A percentile compares a stretch with the other conserved stretches of the same genome.
Conservation (phyloP, 2,113 vertebrate genomes). For the Sebastes schlegelii region DNA sequence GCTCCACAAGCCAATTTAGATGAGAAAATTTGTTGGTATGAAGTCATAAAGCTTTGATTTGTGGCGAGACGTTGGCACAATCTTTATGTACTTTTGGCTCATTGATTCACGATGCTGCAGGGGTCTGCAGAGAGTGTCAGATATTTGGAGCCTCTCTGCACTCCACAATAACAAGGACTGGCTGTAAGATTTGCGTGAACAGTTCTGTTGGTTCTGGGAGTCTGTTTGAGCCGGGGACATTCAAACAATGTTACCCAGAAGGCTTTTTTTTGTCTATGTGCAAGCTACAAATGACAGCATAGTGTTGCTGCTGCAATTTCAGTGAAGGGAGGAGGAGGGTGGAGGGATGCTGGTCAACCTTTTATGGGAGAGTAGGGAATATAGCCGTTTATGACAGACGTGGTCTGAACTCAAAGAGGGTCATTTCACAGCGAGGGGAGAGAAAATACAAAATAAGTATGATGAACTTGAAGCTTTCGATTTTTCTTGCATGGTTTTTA, state of each 20-base stretch:
- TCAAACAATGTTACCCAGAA: conserved; percentile 71
- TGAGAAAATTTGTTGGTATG: conserved; percentile 60
- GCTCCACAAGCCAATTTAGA: conserved; percentile 49
- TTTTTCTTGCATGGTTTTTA: conserved; percentile 35
- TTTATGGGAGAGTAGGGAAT: conserved; percentile 43
- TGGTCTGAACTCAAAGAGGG: conserved; percentile 47
- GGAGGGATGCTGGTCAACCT: conserved; percentile 41
- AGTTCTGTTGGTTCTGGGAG: conserved; percentile 62
- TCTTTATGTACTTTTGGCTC: conserved; percentile 73
- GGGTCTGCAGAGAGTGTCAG: conserved; percentile 61
- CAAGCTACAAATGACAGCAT: conserved; percentile 59
- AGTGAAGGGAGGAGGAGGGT: conserved; percentile 28
- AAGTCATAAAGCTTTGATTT: conserved; percentile 70
- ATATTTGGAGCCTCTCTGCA: conserved; percentile 60
- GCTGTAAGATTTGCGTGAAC: conserved; percentile 65
- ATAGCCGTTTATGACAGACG: conserved; percentile 36
- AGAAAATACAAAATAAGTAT: conserved; percentile 38
- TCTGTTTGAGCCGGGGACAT: conserved; percentile 62
- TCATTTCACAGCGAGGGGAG: conserved; percentile 32
- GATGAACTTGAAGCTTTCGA: conserved; percentile 37
- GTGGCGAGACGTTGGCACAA: conserved; percentile 65
- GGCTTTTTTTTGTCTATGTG: conserved; percentile 63
- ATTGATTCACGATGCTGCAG: conserved; percentile 66
- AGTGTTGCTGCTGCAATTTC: conserved; percentile 53
- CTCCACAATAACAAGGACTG: conserved; percentile 63